phyloP scores from a whole-genome alignment of 2,888 invertebrate genomes.

The Suillia variegata region DNA sequence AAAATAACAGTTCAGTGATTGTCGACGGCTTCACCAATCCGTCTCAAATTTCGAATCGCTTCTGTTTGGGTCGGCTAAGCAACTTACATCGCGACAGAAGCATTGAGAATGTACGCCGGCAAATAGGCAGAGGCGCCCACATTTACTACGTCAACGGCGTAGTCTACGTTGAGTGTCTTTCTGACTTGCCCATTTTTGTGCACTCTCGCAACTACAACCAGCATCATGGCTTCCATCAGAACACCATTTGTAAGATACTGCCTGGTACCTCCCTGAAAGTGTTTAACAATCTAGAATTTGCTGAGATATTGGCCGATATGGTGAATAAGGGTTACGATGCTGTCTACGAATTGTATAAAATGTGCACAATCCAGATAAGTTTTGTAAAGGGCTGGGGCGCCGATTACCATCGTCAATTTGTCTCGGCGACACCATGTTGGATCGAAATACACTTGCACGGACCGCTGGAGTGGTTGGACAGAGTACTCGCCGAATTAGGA shows the following conservation, averaged over 20 bases:
- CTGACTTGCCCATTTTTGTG: slow-evolving; percentile 97
- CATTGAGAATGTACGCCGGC: slow-evolving; percentile 96
- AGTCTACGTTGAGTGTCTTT: slow-evolving; percentile 96
- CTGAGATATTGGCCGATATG: slow-evolving; percentile 89
- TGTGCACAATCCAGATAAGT: slow-evolving; percentile 99
- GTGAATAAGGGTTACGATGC: slow-evolving; percentile 99
- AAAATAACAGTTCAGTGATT: slow-evolving; percentile 88
- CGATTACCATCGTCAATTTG: slow-evolving; percentile 98
- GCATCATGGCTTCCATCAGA: slow-evolving; percentile 97
- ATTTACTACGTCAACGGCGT: slow-evolving; percentile 96
- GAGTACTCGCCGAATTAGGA: slow-evolving; percentile 98
- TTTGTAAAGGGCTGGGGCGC: slow-evolving; percentile 99
- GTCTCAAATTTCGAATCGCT: slow-evolving; percentile 92
- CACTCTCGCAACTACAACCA: slow-evolving; percentile 99
- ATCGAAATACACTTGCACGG: slow-evolving; percentile 98
- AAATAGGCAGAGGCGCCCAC: slow-evolving; percentile 87
- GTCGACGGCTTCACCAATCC: slow-evolving; percentile 99
- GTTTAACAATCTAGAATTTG: slow-evolving; percentile 98
- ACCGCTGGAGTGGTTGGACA: slow-evolving; percentile 97
- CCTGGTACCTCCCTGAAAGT: slow-evolving; percentile 96
- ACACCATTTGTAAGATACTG: slow-evolving; percentile 98
- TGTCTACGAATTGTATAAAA: slow-evolving; percentile 98
- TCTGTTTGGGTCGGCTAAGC: slow-evolving; percentile 95
- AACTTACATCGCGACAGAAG: slow-evolving; percentile 99
- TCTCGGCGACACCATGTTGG: slow-evolving; percentile 99